Evolutionary conservation across 2,888 invertebrate species (phyloP).

Genomic region (Philereme vetulata): DNA sequence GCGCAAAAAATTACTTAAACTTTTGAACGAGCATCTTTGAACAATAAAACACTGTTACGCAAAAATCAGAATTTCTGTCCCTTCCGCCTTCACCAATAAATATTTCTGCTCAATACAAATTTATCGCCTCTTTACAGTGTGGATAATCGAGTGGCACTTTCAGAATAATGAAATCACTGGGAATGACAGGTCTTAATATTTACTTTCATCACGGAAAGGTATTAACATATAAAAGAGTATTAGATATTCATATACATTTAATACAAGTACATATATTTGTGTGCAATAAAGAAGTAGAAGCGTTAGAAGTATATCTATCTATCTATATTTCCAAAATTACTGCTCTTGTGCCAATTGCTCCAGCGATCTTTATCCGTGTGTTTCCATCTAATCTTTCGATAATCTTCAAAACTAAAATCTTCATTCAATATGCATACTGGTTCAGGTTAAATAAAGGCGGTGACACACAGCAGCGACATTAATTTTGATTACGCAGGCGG

Average conservation of each 20-base stretch:
- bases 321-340: too few species aligned
- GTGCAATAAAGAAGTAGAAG: too few species aligned
- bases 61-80: slow-evolving; percentile 24
- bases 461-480: slow-evolving; percentile 46
- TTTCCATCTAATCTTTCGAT: too few species aligned
- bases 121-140: slow-evolving; percentile 17
- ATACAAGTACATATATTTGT: too few species aligned
- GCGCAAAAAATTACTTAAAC: not conserved
- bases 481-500: slow-evolving; percentile 54
- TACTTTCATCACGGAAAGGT: too few species aligned
- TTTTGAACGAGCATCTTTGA: slow-evolving; percentile 1
- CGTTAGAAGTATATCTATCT: too few species aligned
- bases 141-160: not conserved
- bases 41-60: slow-evolving; percentile 19
- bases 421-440: not conserved
- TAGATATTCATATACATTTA: too few species aligned
- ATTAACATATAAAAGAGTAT: too few species aligned
- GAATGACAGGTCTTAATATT: too few species aligned
- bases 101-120: slow-evolving; percentile 29
- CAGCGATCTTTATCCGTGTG: too few species aligned
- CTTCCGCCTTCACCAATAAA: slow-evolving; percentile 25
- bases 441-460: slow-evolving; percentile 19
- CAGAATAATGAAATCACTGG: not conserved
- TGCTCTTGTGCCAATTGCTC: too few species aligned
- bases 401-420: too few species aligned